Base-by-base conservation (phyloP, 2,113 vertebrate species). In the Siniperca chuatsi region DNA sequence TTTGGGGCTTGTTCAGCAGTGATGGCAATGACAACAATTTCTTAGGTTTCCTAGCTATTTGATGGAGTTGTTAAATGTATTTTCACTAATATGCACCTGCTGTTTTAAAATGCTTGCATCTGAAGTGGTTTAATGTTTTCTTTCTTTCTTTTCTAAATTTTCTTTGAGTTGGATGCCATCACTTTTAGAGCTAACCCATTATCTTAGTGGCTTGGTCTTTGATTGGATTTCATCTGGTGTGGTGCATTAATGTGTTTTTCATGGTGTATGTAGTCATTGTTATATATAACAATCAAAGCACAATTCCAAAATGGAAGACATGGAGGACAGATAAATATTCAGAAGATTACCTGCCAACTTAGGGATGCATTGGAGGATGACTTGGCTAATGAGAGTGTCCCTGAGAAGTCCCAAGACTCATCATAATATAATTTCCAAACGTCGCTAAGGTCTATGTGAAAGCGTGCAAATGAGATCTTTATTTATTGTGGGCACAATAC, bases 321-420 rank as follows among this genome's bases (percentile, higher is more conserved):
- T n/a, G 20, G 50, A 61, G 48, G 67, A 48, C 52, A 35, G 74
- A 74, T 87, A 68, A 68, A 75, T 83, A 86, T 81, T 81, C 29
- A 20, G 37, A 82, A 73, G 58, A 75, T 60, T 70, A 86, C 68
- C 68, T 86, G 75, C 15, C 71, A 78, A 73, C 20, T 46, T 68
- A 74, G 20, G 57, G 62, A 79, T 23, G 58, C 82, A 68, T 33
- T 78, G n/a, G 71, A 85, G 64, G 68, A 79, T 75, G 75, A 75
- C 61, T 74, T 71, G 57, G 72, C 62, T 82, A 79, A 88, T 89
- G 73, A 78, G 75, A 68, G 33, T 69, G 74, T 79, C 65, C 64
- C 81, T 50, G 76, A 80, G 42, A 78, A 87, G 64, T 87, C 73
- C 82, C 50, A 35, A 44, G 33, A 78, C 57, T 79, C 75, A 71